phyloP scores from a whole-genome alignment of 2,888 invertebrate species.

The Lordiphosa andalusiaca region DNA sequence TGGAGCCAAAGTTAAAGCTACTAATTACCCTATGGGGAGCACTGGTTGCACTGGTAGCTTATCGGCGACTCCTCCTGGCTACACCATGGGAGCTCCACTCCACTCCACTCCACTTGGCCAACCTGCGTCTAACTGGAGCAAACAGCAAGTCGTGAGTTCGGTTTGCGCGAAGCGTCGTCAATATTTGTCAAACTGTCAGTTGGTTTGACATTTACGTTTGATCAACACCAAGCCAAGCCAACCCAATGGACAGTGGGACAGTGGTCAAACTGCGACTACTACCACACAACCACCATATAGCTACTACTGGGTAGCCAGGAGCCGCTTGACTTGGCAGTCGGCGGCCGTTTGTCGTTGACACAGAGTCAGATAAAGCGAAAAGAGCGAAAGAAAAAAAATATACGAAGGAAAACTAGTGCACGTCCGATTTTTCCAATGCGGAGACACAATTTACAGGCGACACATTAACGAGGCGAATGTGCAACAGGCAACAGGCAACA shows the following conservation, averaged over 20 bases:
- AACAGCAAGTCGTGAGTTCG: slow-evolving; percentile 36
- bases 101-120: slow-evolving; percentile 1
- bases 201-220: slow-evolving; percentile 78
- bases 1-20: slow-evolving; percentile 53
- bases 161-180: slow-evolving; percentile 72
- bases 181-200: slow-evolving; percentile 79
- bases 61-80: slow-evolving; percentile 12
- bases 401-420: slow-evolving; percentile 63
- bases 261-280: slow-evolving; percentile 19
- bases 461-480: slow-evolving; percentile 58
- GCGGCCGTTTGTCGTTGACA: slow-evolving; percentile 52
- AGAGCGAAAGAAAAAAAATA: slow-evolving; percentile 9
- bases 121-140: slow-evolving; percentile 23
- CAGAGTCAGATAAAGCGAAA: slow-evolving; percentile 41
- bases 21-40: slow-evolving; percentile 78
- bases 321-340: slow-evolving; percentile 35
- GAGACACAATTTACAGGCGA: slow-evolving; percentile 66
- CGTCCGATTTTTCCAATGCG: slow-evolving; percentile 56
- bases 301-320: slow-evolving; percentile 35
- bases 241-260: slow-evolving; percentile 30
- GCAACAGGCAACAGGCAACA: slow-evolving; percentile 13
- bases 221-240: slow-evolving; percentile 60
- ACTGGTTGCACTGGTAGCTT: slow-evolving; percentile 11
- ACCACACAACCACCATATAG: not conserved
- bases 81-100: slow-evolving; percentile 3